phyloP scores from a whole-genome alignment of 2,797 vertebrate genomes.

The Sebastes itinus region DNA sequence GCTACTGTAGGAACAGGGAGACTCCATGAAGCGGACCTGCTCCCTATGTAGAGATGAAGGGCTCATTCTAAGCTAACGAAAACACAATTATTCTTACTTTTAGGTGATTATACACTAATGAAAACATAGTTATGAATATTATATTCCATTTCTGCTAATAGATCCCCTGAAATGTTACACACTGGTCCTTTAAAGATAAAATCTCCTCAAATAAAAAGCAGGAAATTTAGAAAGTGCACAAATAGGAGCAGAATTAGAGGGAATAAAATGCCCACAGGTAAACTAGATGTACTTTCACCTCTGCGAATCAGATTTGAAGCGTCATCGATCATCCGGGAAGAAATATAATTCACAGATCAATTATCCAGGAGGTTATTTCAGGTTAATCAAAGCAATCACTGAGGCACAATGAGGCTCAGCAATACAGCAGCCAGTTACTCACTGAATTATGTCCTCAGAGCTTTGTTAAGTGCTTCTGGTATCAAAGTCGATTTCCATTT shows the following conservation, averaged over 20 bases:
- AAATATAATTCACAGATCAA: conserved; percentile 40
- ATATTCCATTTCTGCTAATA: too few relatives aligned
- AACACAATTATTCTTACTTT: too few relatives aligned
- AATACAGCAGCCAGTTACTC: conserved; percentile 39
- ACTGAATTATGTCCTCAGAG: conserved; percentile 38
- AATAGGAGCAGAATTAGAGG: too few relatives aligned
- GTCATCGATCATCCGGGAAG: not conserved
- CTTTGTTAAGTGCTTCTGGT: conserved; percentile 57
- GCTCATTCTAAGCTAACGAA: too few relatives aligned
- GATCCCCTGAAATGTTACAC: too few relatives aligned
- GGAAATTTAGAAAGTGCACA: too few relatives aligned
- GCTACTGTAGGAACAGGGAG: too few relatives aligned
- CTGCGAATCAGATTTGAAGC: not conserved
- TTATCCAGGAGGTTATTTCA: conserved; percentile 43
- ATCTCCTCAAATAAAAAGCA: not conserved
- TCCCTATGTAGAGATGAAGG: too few relatives aligned
- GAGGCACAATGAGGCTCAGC: conserved; percentile 28
- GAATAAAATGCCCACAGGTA: not conserved
- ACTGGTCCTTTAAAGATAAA: not conserved
- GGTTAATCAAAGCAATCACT: conserved; percentile 50
- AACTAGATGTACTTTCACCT: not conserved
- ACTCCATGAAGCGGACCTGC: too few relatives aligned
- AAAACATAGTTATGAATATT: too few relatives aligned
- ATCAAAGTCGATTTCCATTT: conserved; percentile 33
- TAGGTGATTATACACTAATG: accelerated